These are phyloP conservation scores for Ptilonorhynchus violaceus DNA, from an alignment of 2,113 vertebrate genomes.

Conservation along the genomic window DNA sequence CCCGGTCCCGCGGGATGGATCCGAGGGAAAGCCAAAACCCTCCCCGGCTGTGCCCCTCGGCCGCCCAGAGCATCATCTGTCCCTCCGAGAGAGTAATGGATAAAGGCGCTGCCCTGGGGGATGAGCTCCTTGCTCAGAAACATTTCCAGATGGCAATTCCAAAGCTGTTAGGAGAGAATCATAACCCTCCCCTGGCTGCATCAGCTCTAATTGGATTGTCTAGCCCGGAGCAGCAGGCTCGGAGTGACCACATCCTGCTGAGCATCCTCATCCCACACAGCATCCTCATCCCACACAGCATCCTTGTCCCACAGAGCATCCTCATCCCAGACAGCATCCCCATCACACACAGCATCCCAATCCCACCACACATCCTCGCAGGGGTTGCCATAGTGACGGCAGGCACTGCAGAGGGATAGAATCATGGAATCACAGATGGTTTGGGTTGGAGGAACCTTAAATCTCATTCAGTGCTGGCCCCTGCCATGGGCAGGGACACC, in stretches of 20 bases:
- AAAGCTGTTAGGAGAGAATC: background rate
- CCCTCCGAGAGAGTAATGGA: background rate
- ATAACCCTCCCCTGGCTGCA: background rate
- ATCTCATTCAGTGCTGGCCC: background rate
- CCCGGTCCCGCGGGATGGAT: accelerated
- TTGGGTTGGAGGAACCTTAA: background rate
- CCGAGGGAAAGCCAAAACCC: background rate
- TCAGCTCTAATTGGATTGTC: background rate
- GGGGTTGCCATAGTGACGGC: constrained; percentile 16
- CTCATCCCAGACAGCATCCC: background rate
- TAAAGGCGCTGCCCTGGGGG: accelerated
- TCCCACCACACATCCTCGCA: background rate
- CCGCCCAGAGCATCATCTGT: accelerated
- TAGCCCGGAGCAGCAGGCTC: accelerated
- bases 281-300: background rate
- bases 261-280: background rate
- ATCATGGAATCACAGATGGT: background rate
- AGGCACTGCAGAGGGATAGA: background rate
- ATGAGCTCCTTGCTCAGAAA: accelerated
- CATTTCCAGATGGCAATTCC: background rate
- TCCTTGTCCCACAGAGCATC: accelerated
- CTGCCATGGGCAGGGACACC: no score
- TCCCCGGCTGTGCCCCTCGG: accelerated
- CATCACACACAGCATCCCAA: accelerated
- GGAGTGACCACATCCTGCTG: background rate